Conservation (phyloP, 2,888 invertebrate species). For the Hypercompe scribonia region DNA sequence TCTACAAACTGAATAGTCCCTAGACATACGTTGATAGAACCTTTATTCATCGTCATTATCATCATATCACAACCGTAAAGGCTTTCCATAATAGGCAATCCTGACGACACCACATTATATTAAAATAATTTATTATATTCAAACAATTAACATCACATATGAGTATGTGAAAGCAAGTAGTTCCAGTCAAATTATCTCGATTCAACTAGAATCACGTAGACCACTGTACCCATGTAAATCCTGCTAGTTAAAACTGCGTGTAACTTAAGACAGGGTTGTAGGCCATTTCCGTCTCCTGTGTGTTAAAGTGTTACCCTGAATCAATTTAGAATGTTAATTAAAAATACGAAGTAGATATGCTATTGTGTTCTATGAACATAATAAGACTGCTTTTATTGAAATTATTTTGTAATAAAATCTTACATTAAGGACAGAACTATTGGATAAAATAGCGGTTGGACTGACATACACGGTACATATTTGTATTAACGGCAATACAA, state of each 20-base stretch:
- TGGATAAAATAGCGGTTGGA: too few species aligned
- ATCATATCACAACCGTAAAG: too few species aligned
- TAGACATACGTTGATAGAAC: not conserved
- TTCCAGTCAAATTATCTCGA: slow-evolving; percentile 47
- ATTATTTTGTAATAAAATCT: too few species aligned
- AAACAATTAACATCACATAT: not conserved
- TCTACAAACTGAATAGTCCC: not conserved
- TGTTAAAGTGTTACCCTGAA: not conserved
- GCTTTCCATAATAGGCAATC: too few species aligned
- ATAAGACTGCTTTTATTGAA: too few species aligned
- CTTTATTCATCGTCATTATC: too few species aligned
- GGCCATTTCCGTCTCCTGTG: not conserved
- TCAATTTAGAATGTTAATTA: not conserved
- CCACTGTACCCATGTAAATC: slow-evolving; percentile 36
- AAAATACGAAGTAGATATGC: not conserved
- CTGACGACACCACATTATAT: too few species aligned
- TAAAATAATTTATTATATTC: too few species aligned
- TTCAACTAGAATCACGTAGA: slow-evolving; percentile 55
- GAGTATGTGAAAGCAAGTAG: slow-evolving; percentile 23
- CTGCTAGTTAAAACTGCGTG: slow-evolving; percentile 29
- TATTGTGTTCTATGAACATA: not conserved
- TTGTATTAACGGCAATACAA: too few species aligned
- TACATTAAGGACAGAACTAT: too few species aligned
- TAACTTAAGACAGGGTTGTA: not conserved
- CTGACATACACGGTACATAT: too few species aligned